Evolutionary conservation across 2,888 invertebrate genomes (phyloP), one percentile per base, ranked within the genome.

Genomic region (Ennomos quercinarius): DNA sequence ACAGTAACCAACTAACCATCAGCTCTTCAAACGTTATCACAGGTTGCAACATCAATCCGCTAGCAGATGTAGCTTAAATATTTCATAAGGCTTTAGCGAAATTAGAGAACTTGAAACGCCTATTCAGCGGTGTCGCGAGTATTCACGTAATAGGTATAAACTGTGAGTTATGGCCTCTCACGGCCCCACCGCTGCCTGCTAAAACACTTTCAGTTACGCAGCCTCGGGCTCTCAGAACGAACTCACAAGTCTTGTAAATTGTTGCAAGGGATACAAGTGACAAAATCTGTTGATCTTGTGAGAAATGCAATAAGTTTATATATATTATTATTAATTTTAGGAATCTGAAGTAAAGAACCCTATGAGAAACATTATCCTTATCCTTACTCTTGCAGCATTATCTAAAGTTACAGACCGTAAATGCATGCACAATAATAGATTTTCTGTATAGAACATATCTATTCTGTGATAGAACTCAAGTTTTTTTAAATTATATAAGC

Each of bases 71-170:
- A 64, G 65, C 59, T 61, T 73, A 84, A 84, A 84, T 84, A 82
- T 86, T 87, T 83, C 81, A 87, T 66, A 61, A 60, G 70, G 76
- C 70, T 78, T 78, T 81, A 78, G 74, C 70, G 77, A 78, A 81
- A 83, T 83, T 82, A 83, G 78, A 77, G 78, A 77, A 75, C 74
- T 74, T 5, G 10, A 72, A 74, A 73, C 71, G 73, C 73, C 74
- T 76, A 73, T 78, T 80, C 76, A 71, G 68, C 71, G 78, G 46
- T 57, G 73, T 74, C 74, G 70, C 67, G 68, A 71, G 71, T 67
- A 71, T 73, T 77, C 76, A 72, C 77, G 77, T 80, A 77, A 81
- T 80, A 78, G 72, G 74, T 80, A 81, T 78, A 82, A 80, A 80
- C 71, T 70, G 76, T 84, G 80, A 87, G 78, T 78, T 81, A 86